These are phyloP conservation scores for Drepanosiphum platanoidis DNA, from an alignment of 2,888 invertebrate species.

Conservation along the genomic window DNA sequence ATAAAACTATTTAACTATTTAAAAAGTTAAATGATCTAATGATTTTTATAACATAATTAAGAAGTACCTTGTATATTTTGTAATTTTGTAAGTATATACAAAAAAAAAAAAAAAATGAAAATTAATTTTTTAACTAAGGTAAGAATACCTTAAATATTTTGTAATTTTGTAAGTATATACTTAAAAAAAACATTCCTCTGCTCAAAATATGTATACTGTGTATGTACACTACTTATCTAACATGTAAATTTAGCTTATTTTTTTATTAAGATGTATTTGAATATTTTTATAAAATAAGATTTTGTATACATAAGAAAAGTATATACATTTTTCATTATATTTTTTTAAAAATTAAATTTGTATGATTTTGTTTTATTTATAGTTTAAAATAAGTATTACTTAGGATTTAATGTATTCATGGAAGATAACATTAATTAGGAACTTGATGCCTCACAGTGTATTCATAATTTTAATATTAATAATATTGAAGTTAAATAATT, in stretches of 20 bases:
- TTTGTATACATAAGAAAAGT: not conserved
- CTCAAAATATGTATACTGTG: slow-evolving; percentile 37
- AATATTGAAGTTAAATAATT: not conserved
- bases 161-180: slow-evolving; percentile 35
- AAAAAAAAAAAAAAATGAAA: too few species aligned
- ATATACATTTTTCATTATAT: not conserved
- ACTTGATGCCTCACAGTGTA: not conserved
- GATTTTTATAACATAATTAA: too few species aligned
- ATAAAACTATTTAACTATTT: too few species aligned
- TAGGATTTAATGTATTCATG: not conserved
- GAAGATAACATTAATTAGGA: slow-evolving; percentile 10
- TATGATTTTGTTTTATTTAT: not conserved
- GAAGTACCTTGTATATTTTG: too few species aligned
- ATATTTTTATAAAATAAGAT: slow-evolving; percentile 17
- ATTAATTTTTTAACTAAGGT: not conserved
- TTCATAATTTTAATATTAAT: not conserved
- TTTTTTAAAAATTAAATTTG: slow-evolving; percentile 13
- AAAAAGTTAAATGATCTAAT: too few species aligned
- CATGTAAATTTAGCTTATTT: not conserved
- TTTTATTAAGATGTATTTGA: not conserved
- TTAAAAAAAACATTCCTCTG: slow-evolving; percentile 39
- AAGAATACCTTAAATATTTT: slow-evolving; percentile 18
- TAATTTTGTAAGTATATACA: too few species aligned
- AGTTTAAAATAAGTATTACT: not conserved
- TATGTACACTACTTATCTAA: slow-evolving; percentile 16